Conservation (phyloP, 2,113 vertebrate species). For the Trichomycterus rosablanca region DNA sequence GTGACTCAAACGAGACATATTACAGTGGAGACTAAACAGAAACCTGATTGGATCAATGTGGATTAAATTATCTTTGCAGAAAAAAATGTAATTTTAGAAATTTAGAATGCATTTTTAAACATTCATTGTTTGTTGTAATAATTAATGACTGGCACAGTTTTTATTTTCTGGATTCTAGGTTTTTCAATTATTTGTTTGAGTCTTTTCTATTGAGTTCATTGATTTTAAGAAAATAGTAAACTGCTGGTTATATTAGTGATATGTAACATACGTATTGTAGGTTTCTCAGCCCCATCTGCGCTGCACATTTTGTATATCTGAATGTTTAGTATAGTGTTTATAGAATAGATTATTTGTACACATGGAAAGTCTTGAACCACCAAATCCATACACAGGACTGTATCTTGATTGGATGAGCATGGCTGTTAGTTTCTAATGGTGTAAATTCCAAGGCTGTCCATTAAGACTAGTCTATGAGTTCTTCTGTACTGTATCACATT, state of each 20-base stretch:
- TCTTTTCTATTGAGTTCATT: too few relatives aligned
- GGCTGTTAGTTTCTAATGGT: neutral
- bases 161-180: too few relatives aligned
- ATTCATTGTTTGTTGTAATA: too few relatives aligned
- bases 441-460: neutral
- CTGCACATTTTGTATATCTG: neutral
- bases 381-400: neutral
- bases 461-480: too few relatives aligned
- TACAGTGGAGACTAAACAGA: conserved; percentile 5
- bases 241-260: too few relatives aligned
- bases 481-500: too few relatives aligned
- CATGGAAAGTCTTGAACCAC: neutral
- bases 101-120: neutral
- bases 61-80: conserved; percentile 9
- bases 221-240: too few relatives aligned
- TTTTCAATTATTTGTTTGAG: too few relatives aligned
- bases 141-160: too few relatives aligned
- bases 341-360: neutral
- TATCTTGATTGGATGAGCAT: neutral
- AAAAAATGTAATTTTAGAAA: too few relatives aligned
- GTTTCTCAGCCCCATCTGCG: neutral
- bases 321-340: neutral
- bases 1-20: conserved; percentile 18
- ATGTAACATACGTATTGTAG: neutral
- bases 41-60: conserved; percentile 8